phyloP scores from a whole-genome alignment of 2,888 invertebrate species.

The Meteorus cinctellus region DNA sequence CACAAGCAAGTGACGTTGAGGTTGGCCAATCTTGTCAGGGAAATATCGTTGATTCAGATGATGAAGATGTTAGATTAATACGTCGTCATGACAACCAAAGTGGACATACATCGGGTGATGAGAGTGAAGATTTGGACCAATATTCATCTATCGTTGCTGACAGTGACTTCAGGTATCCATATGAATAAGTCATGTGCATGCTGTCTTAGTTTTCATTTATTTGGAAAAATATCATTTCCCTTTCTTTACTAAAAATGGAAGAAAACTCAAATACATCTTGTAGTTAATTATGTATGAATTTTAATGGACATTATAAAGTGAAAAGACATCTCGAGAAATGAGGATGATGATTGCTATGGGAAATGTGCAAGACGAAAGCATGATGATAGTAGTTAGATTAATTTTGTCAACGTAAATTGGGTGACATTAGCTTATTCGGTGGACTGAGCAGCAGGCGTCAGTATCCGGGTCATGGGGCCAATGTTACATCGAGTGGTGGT shows the following conservation, averaged over 20 bases:
- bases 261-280: no score
- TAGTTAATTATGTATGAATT: background rate
- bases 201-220: slow-evolving; percentile 5
- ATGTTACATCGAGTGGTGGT: slow-evolving; percentile 58
- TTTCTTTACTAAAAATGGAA: background rate
- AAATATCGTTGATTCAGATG: slow-evolving; percentile 67
- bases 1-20: slow-evolving; percentile 82
- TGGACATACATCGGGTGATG: slow-evolving; percentile 68
- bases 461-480: slow-evolving; percentile 47
- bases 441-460: slow-evolving; percentile 68
- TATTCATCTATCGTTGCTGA: slow-evolving; percentile 70
- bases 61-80: slow-evolving; percentile 66
- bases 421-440: slow-evolving; percentile 71
- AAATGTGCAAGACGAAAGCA: slow-evolving; percentile 39
- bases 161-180: slow-evolving; percentile 68
- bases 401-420: slow-evolving; percentile 53
- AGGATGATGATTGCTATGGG: slow-evolving; percentile 23
- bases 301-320: background rate
- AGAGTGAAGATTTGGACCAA: slow-evolving; percentile 69
- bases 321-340: background rate
- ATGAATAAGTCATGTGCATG: background rate
- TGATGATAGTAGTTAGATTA: slow-evolving; percentile 52
- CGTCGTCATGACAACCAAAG: slow-evolving; percentile 65
- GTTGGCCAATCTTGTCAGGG: slow-evolving; percentile 71
- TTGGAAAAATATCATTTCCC: slow-evolving; percentile 5